Evolutionary conservation across 53 echinoderm and acorn worm species (phyloP), one percentile per base, ranked within the genome.

Genomic region (Arbacia lixula): DNA sequence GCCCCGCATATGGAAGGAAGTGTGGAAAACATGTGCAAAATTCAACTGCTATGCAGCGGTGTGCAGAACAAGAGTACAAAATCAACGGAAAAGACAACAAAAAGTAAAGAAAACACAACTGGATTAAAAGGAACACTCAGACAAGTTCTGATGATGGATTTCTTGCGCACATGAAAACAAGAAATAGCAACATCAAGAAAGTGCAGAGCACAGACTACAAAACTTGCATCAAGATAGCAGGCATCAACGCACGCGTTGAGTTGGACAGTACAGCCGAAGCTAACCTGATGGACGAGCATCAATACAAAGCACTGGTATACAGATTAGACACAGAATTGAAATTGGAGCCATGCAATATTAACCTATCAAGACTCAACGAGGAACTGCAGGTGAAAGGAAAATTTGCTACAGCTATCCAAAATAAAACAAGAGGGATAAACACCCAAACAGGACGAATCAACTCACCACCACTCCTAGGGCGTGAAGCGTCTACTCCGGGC

Each of bases 271-370:
- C 82, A 33, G 83, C 83, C 30, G 86, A 90, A 9, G 51, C 46
- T 33, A 90, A 86, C 56, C 24, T 90, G 51, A 86, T 80, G 86
- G 86, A 90, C 76, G 89, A 86, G 57, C 86, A 90, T 58, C 78
- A 90, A 52, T 86, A 79, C 55, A 83, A 84, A 60, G 82, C 80
- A n/a, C 37, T 86, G 0, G n/a, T 37, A 21, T 83, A 86, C 65
- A 71, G 86, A 83, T 36, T 74, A 17, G 64, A 55, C 33, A 32
- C 28, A 25, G 28, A 68, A 30, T 36, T 65, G 6, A 19, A 19
- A 32, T 24, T 90, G 14, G 10, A 90, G 40, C 42, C 68, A 19
- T 86, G 55, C 12, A 36, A 80, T 1, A 33, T 61, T 12, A 82
- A 82, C 36, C 53, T 90, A 17, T 32, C 46, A 28, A 82, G 72